Evolutionary conservation across 2,797 vertebrate genomes (phyloP).

Genomic region (Cygnus olor): DNA sequence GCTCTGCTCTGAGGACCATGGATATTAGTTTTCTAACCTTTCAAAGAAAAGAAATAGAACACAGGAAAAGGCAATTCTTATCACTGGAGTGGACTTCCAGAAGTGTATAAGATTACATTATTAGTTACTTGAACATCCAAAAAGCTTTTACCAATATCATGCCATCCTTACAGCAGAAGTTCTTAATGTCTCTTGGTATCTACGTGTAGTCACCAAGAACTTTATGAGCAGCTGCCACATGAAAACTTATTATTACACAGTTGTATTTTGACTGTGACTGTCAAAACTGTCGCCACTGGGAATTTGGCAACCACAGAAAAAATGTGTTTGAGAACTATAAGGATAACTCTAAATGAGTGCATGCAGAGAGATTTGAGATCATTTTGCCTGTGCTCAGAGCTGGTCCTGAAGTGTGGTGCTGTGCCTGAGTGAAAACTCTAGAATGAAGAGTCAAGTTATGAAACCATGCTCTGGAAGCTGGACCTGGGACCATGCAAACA

Average conservation of each 20-base stretch:
- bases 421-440: not conserved
- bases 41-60: not conserved
- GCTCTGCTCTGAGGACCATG: not conserved
- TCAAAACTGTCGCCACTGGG: constrained; percentile 24
- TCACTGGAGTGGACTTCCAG: not conserved
- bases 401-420: not conserved
- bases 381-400: not conserved
- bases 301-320: constrained; percentile 42
- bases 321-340: constrained; percentile 1
- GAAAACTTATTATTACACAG: constrained; percentile 24
- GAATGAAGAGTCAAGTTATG: not conserved
- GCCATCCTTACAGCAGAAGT: not conserved
- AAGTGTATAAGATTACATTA: not conserved
- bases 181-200: not conserved
- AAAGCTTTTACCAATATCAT: not conserved
- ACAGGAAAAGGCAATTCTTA: not conserved
- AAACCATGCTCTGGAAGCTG: not conserved
- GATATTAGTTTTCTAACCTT: not conserved
- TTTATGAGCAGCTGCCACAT: constrained; percentile 1
- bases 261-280: constrained; percentile 51
- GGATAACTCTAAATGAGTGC: not conserved
- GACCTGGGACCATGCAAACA: rapidly evolving
- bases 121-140: not conserved
- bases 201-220: not conserved
- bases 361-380: not conserved